Base-by-base conservation (phyloP, 2,113 vertebrate species). In the Triplophysa siluroides region DNA sequence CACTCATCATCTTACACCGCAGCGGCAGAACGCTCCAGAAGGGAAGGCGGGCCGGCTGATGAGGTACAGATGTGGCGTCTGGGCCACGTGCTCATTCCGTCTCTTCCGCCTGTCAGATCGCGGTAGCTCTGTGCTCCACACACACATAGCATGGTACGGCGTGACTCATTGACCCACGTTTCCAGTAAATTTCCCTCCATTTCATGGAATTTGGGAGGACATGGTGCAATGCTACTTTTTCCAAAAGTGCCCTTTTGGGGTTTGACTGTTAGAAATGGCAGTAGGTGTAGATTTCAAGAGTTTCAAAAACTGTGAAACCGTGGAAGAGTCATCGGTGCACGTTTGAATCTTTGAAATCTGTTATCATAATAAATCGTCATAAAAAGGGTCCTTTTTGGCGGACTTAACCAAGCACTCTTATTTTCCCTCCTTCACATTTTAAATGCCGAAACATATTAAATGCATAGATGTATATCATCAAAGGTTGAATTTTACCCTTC, bases 21-120 rank as follows among this genome's bases (percentile, higher is more conserved):
- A 66, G 71, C 24, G 24, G 58, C 16, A 56, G 38, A 75, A 60
- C 0, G 47, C 12, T 68, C 56, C 2, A 58, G 64, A 84, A 76
- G 76, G 45, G 54, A 70, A 65, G 70, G 69, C 68, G 1, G 63
- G 29, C 63, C 29, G 21, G 58, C 58, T 84, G 79, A 84, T 73
- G 83, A 84, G 78, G 62, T 67, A 45, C 83, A 84, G 75, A 81
- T 81, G 83, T 84, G 69, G 63, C 62, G 38, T 64, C 65, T 38
- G 24, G 70, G 73, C 77, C 50, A 74, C 64, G 41, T 83, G 41
- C 69, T 61, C 14, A 3, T 50, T 60, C 69, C 24, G 61, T 24
- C 61, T 72, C 73, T 24, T 62, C 23, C 52, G 62, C 21, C 76
- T 66, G 75, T 76, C 80, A 74, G 56, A 68, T 66, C 68, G 23